A percentile compares a stretch with the other conserved stretches of the same genome.
These are phyloP conservation scores for Crioceris asparagi DNA, from an alignment of 2,888 invertebrate genomes.

Conservation along the genomic window DNA sequence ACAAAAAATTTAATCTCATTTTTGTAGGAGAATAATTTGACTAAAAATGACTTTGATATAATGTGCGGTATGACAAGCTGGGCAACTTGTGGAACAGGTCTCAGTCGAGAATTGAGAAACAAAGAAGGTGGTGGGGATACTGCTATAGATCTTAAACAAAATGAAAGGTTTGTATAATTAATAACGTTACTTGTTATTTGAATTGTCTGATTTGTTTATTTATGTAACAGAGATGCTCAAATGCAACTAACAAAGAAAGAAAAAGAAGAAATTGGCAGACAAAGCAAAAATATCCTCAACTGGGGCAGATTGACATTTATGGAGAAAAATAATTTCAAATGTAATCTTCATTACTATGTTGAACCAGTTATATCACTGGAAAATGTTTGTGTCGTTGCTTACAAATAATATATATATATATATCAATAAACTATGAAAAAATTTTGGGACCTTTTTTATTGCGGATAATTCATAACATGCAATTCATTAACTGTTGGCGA, in stretches of 20 bases:
- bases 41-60: constrained; percentile 55
- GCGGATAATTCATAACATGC: no score
- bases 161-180: constrained; percentile 10
- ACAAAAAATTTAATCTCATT: no score
- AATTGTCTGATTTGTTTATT: neutral
- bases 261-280: constrained; percentile 54
- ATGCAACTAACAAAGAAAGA: constrained; percentile 37
- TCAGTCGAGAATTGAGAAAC: constrained; percentile 41
- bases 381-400: constrained; percentile 67
- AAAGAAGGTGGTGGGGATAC: constrained; percentile 7
- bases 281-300: constrained; percentile 69
- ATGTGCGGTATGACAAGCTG: constrained; percentile 78
- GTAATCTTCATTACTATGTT: constrained; percentile 56
- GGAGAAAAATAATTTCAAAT: constrained; percentile 45
- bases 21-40: constrained; percentile 46
- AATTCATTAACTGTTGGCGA: no score
- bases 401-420: constrained; percentile 19
- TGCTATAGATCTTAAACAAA: constrained; percentile 8
- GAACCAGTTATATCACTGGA: constrained; percentile 56
- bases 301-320: constrained; percentile 60
- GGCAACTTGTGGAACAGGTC: constrained; percentile 73
- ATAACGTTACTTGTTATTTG: neutral
- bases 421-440: no score
- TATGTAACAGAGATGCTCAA: constrained; percentile 25
- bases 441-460: no score